Conservation (phyloP, 2,797 vertebrate genomes). For the Catostomus latipinnis region DNA sequence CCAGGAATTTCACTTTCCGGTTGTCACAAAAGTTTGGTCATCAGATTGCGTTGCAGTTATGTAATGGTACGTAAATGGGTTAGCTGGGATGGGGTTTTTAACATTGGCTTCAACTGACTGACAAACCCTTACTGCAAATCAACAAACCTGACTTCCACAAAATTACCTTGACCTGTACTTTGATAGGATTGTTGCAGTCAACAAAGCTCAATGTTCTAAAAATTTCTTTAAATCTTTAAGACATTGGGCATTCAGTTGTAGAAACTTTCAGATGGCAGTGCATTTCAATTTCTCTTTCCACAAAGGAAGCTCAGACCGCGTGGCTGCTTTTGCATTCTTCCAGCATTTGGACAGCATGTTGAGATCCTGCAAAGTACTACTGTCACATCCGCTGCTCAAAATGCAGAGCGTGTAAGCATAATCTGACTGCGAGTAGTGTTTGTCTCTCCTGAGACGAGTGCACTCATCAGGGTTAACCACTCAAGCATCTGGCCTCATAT, state of each 20-base stretch:
- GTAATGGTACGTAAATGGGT: no score
- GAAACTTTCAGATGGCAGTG: constrained; percentile 13
- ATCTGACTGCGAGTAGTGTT: constrained; percentile 31
- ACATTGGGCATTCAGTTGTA: not conserved
- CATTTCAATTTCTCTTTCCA: constrained; percentile 9
- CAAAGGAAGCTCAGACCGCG: constrained; percentile 9
- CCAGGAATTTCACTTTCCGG: no score
- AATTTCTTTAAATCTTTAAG: not conserved
- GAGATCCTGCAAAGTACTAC: constrained; percentile 24
- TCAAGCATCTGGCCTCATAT: constrained; percentile 17
- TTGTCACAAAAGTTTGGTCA: no score
- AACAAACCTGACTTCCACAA: not conserved
- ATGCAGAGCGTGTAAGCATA: constrained; percentile 37
- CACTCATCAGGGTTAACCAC: constrained; percentile 18
- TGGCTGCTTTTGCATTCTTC: not conserved
- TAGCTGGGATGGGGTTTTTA: no score
- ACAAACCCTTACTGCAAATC: no score
- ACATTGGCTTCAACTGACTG: no score
- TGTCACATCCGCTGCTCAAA: constrained; percentile 45
- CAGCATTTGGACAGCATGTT: constrained; percentile 11
- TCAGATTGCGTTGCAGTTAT: no score
- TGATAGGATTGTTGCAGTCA: not conserved
- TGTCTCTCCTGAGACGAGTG: constrained; percentile 20
- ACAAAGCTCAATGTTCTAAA: constrained; percentile 2
- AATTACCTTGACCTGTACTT: not conserved